phyloP scores from a whole-genome alignment of 1,140 invertebrate species.

The Heliconius melpomene region DNA sequence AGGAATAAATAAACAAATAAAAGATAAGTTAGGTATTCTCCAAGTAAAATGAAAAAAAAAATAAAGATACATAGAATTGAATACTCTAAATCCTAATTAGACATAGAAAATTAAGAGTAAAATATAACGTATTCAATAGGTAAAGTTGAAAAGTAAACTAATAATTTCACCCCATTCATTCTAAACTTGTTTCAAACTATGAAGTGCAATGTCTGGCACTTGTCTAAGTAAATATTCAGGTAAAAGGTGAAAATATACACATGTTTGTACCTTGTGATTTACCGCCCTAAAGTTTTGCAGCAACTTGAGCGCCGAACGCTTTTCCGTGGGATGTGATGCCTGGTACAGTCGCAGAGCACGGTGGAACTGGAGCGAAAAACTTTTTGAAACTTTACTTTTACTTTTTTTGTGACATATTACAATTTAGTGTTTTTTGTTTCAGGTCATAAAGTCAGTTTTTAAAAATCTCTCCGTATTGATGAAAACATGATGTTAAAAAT shows the following conservation, averaged over 20 bases:
- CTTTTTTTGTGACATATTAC: neutral
- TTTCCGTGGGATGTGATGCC: conserved; percentile 65
- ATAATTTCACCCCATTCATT: neutral
- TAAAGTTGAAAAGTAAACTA: neutral
- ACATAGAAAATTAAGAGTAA: neutral
- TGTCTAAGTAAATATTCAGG: conserved; percentile 19
- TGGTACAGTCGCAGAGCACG: conserved; percentile 64
- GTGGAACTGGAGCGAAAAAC: conserved; percentile 55
- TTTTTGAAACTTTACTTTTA: neutral
- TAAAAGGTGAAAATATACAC: conserved; percentile 14
- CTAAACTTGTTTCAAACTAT: neutral
- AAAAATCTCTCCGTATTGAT: too few relatives aligned
- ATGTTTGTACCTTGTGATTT: conserved; percentile 58
- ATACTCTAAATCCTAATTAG: neutral
- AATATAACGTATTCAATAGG: neutral
- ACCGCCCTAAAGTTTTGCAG: conserved; percentile 64
- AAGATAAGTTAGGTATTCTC: too few relatives aligned
- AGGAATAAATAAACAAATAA: neutral
- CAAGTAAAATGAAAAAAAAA: too few relatives aligned
- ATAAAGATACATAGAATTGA: too few relatives aligned
- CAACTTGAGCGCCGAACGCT: conserved; percentile 61
- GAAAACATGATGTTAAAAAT: too few relatives aligned
- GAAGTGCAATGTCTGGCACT: neutral
- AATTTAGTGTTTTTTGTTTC: too few relatives aligned
- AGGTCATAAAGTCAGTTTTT: too few relatives aligned